phyloP scores from a whole-genome alignment of 2,888 invertebrate species.

The Camptogramma bilineatum region DNA sequence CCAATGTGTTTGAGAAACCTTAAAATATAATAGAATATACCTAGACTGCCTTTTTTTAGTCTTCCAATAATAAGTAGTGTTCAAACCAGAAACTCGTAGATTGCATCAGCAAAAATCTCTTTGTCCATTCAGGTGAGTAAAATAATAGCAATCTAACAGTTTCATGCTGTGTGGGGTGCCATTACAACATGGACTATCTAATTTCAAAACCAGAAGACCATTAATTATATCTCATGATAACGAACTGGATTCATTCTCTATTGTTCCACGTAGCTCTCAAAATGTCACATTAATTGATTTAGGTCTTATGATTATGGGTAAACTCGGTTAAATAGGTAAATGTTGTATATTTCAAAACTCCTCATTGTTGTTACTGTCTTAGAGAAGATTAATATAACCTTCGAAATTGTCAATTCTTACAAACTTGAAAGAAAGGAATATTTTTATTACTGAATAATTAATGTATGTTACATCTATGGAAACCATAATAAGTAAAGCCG shows the following conservation, averaged over 20 bases:
- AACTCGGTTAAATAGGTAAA: slow-evolving; percentile 26
- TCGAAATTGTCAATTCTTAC: slow-evolving; percentile 4
- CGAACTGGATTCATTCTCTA: slow-evolving; percentile 54
- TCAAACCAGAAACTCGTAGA: too few relatives aligned
- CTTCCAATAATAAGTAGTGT: too few relatives aligned
- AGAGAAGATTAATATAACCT: not conserved
- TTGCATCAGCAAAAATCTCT: not conserved
- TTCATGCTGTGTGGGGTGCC: slow-evolving; percentile 25
- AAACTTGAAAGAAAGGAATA: too few relatives aligned
- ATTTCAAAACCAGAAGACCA: slow-evolving; percentile 56
- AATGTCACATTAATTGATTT: slow-evolving; percentile 61
- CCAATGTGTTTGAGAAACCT: too few relatives aligned
- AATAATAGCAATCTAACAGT: not conserved
- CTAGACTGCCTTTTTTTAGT: too few relatives aligned
- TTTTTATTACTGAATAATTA: too few relatives aligned
- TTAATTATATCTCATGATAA: slow-evolving; percentile 64
- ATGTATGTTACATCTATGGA: too few relatives aligned
- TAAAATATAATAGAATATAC: too few relatives aligned
- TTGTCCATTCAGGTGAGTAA: not conserved
- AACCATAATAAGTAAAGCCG: too few relatives aligned
- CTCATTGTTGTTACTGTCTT: not conserved
- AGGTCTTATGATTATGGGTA: slow-evolving; percentile 35
- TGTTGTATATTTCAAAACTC: slow-evolving; percentile 14
- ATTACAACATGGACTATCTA: slow-evolving; percentile 43
- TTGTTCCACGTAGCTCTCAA: slow-evolving; percentile 55